phyloP scores from a whole-genome alignment of 2,888 invertebrate genomes.

The Chymomyza amoena region DNA sequence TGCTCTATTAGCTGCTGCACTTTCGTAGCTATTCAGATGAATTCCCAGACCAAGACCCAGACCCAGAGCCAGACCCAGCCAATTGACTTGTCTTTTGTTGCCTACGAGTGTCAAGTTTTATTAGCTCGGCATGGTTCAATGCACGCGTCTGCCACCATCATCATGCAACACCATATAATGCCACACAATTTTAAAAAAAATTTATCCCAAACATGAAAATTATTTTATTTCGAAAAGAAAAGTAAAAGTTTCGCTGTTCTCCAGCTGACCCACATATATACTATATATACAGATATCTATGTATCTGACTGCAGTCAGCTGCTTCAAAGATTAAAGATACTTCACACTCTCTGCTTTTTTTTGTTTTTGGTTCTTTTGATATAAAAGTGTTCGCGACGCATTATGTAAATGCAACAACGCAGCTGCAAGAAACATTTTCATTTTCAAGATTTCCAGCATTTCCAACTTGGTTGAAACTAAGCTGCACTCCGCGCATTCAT shows the following conservation, averaged over 20 bases:
- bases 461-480: too few relatives aligned
- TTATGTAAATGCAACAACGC: slow-evolving; percentile 55
- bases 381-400: slow-evolving; percentile 14
- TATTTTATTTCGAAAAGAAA: slow-evolving; percentile 29
- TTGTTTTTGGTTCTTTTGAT: background rate
- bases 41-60: background rate
- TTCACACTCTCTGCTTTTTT: background rate
- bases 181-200: slow-evolving; percentile 46
- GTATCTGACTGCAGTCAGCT: background rate
- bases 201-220: slow-evolving; percentile 22
- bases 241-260: slow-evolving; percentile 62
- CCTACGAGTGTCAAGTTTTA: slow-evolving; percentile 62
- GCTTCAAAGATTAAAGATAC: background rate
- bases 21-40: background rate
- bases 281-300: background rate
- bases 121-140: slow-evolving; percentile 56
- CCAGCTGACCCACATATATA: slow-evolving; percentile 55
- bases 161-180: slow-evolving; percentile 26
- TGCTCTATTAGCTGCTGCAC: background rate
- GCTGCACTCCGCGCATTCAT: too few relatives aligned
- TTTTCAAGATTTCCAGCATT: slow-evolving; percentile 1
- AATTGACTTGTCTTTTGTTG: slow-evolving; percentile 36
- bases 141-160: slow-evolving; percentile 18
- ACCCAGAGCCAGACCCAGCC: background rate
- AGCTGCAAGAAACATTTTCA: slow-evolving; percentile 37